phyloP scores from a whole-genome alignment of 1,140 invertebrate species.

The Antheraea pernyi region DNA sequence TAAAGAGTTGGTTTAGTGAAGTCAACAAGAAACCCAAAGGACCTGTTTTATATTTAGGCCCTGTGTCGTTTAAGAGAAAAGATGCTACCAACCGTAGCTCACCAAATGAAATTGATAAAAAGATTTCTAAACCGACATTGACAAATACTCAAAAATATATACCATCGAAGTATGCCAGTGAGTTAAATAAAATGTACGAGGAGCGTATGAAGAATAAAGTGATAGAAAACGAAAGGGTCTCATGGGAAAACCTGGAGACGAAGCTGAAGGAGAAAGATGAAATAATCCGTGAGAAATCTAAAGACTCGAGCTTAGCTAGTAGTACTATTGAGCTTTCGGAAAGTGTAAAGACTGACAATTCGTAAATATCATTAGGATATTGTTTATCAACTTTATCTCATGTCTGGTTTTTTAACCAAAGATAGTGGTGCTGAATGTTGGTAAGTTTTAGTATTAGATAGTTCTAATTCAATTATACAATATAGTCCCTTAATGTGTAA shows the following conservation, averaged over 20 bases:
- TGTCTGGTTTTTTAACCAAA: too few species aligned
- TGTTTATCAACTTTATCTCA: too few species aligned
- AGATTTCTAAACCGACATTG: background rate
- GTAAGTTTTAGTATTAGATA: too few species aligned
- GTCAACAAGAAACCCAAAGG: constrained; percentile 19
- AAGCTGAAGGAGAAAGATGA: constrained; percentile 40
- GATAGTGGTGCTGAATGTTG: background rate
- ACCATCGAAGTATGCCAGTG: constrained; percentile 43
- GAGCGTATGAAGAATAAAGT: constrained; percentile 29
- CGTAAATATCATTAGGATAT: too few species aligned
- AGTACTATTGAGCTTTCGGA: background rate
- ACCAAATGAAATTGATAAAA: constrained; percentile 11
- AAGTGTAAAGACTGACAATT: background rate
- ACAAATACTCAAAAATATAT: constrained; percentile 15
- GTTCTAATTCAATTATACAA: too few species aligned
- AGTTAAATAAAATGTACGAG: constrained; percentile 40
- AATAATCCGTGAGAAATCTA: constrained; percentile 10
- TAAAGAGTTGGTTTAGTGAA: constrained; percentile 49
- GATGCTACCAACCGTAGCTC: constrained; percentile 22
- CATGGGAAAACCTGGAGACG: constrained; percentile 36
- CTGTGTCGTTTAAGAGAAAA: constrained; percentile 52
- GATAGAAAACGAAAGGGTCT: background rate
- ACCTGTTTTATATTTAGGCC: constrained; percentile 28
- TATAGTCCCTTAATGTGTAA: too few species aligned
- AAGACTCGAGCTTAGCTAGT: background rate